phyloP scores from a whole-genome alignment of 2,113 vertebrate species.

The Struthidea cinerea region DNA sequence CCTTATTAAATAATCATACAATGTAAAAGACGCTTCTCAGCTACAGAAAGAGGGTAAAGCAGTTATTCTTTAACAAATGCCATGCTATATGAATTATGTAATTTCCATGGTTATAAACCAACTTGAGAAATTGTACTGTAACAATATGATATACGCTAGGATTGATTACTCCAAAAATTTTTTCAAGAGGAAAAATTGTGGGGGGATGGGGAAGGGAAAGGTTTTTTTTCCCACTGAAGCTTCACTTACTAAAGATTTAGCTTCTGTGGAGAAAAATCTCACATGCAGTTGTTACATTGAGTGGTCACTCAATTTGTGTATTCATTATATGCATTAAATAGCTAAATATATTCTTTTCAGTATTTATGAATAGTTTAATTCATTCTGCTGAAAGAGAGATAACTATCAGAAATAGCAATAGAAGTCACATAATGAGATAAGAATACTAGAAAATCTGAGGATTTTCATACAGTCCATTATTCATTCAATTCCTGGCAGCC shows the following conservation, averaged over 20 bases:
- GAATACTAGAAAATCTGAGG: slow-evolving; percentile 83
- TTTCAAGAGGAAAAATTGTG: slow-evolving; percentile 26
- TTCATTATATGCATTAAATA: slow-evolving; percentile 41
- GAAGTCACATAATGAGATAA: slow-evolving; percentile 80
- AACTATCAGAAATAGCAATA: slow-evolving; percentile 77
- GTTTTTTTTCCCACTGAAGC: background rate
- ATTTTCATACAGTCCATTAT: slow-evolving; percentile 91
- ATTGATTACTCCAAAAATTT: slow-evolving; percentile 41
- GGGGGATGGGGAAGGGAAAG: background rate
- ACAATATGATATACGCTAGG: slow-evolving; percentile 33
- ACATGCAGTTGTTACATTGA: background rate
- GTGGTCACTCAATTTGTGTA: slow-evolving; percentile 39
- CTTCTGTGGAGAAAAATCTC: background rate
- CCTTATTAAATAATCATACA: slow-evolving; percentile 13
- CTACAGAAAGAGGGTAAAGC: background rate
- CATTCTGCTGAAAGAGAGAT: slow-evolving; percentile 63
- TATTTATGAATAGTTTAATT: slow-evolving; percentile 68
- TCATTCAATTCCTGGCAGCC: slow-evolving; percentile 93
- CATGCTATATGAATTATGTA: slow-evolving; percentile 6
- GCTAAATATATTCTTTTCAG: slow-evolving; percentile 50
- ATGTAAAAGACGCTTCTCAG: slow-evolving; percentile 14
- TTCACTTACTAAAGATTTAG: background rate
- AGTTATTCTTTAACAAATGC: slow-evolving; percentile 39
- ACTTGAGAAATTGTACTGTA: slow-evolving; percentile 52
- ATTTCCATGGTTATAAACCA: slow-evolving; percentile 57